Evolutionary conservation across 2,113 vertebrate genomes (phyloP), one percentile per base, ranked within the genome.

Genomic region (Aegithalos caudatus): DNA sequence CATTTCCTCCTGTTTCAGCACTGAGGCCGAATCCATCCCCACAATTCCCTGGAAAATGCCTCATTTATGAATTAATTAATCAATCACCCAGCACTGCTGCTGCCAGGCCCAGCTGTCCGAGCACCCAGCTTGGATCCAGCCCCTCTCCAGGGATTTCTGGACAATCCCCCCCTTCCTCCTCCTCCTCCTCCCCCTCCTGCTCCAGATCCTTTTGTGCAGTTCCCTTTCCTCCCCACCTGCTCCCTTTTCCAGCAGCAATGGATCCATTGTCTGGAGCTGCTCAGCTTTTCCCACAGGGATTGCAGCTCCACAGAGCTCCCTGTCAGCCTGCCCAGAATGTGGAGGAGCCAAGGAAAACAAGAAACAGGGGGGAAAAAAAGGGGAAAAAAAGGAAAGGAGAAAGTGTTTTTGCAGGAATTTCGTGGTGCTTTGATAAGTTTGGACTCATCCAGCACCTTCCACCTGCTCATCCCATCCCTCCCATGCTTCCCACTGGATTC

Each of bases 221-320:
- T 95, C 80, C 5, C 1, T 80, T 93, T 72, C 90, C 93, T 94
- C 47, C 66, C 80, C 91, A 91, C 74, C 80, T 93, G 91, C 90
- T 81, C 91, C 50, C 54, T 42, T 56, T 37, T 45, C 57, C 31
- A 0, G 35, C 81, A 54, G 56, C 91, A 77, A 79, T 13, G 67
- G 81, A 8, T 3, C 16, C 61, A 35, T 74, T 79, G 74, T 74
- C 57, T 62, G 88, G 47, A 83, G 62, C 66, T 1, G 6, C 83
- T 47, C 7, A 0, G 29, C 77, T 96, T 65, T 81, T 70, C 81
- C 69, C 54, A 1, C 67, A 23, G 66, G 94, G 51, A 54, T 25
- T 3, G 1, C 33, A 21, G 87, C 61, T 58, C 61, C 85, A 14
- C 73, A 50, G 42, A 73, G 56, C 61, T 71, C 86, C 64, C 45